A percentile compares a stretch with the other conserved stretches of the same genome.
phyloP scores from a whole-genome alignment of 2,888 invertebrate genomes.

The Drosophila quinaria region DNA sequence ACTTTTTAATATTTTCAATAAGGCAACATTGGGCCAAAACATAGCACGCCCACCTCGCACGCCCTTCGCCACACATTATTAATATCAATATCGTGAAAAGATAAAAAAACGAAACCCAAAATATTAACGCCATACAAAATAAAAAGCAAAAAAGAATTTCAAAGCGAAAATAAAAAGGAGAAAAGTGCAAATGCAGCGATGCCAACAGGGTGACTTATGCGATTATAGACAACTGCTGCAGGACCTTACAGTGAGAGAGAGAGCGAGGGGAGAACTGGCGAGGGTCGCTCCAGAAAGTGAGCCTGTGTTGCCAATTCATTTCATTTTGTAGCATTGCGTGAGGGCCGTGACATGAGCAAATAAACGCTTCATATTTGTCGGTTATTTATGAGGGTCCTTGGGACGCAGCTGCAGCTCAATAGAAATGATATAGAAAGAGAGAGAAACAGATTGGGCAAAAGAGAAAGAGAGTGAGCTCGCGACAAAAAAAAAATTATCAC shows the following conservation, averaged over 20 bases:
- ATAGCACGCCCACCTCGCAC: conserved; percentile 65
- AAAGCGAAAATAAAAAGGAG: conserved; percentile 39
- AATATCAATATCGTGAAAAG: conserved; percentile 56
- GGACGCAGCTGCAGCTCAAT: conserved; percentile 69
- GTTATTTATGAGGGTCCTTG: conserved; percentile 82
- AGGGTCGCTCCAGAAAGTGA: conserved; percentile 40
- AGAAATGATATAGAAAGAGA: conserved; percentile 22
- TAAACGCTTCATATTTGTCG: conserved; percentile 82
- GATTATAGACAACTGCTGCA: conserved; percentile 83
- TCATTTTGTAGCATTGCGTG: conserved; percentile 54
- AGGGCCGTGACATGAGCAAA: conserved; percentile 81
- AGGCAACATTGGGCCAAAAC: conserved; percentile 63
- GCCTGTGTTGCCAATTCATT: conserved; percentile 62
- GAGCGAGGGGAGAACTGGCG: conserved; percentile 5
- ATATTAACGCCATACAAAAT: conserved; percentile 63
- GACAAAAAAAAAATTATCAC: conserved; percentile 58
- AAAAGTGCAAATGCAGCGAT: conserved; percentile 77
- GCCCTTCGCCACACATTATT: conserved; percentile 50
- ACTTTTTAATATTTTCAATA: conserved; percentile 81
- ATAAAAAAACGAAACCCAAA: conserved; percentile 41
- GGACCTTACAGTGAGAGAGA: conserved; percentile 9
- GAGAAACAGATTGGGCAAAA: conserved; percentile 6
- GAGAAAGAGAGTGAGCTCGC: conserved; percentile 19
- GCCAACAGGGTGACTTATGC: conserved; percentile 84
- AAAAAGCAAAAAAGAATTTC: conserved; percentile 25